Evolutionary conservation across 2,888 invertebrate genomes (phyloP), one percentile per base, ranked within the genome.

Genomic region (Drosophila koepferae): DNA sequence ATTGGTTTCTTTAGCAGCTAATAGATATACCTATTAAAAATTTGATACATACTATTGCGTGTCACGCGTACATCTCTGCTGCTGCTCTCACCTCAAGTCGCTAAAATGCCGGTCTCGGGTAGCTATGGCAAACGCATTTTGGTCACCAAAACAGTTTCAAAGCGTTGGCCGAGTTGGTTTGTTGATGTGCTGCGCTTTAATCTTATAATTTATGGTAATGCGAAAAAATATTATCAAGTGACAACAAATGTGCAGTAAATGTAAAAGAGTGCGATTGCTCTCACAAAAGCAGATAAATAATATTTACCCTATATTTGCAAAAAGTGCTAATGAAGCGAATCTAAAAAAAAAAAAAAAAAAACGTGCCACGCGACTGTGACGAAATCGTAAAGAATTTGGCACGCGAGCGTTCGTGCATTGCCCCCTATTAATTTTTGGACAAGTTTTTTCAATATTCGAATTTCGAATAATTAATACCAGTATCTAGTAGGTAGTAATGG

Each of bases 101-200:
- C 54, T 48, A 66, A 81, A 88, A 83, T 68, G 86, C 82, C 82
- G 88, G 82, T 83, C 81, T 77, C 85, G 76, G 44, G 18, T 51
- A 76, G 59, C 76, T 64, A 75, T 78, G 79, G 67, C 75, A 70
- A 70, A 75, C 58, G 77, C 58, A 20, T 16, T 48, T 18, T 18
- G 43, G 41, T 73, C 43, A 49, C 59, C 61, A 63, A 72, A 77
- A 66, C 82, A 82, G 85, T 82, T 55, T 70, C 61, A 73, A 55
- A 62, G 70, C 74, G 72, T 56, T 48, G 54, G 55, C 82, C 48
- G 65, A 70, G 41, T 60, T 60, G 65, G 58, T 49, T 58, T 40
- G 86, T 74, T 74, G 58, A 63, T 74, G 65, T 63, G 40, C 36
- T 20, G 55, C 59, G 60, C 38, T 41, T 28, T 8, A 18, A 36